A percentile compares a stretch with the other conserved stretches of the same genome.
Evolutionary conservation across 2,797 vertebrate species (phyloP).

Genomic region (Megaceryle alcyon): DNA sequence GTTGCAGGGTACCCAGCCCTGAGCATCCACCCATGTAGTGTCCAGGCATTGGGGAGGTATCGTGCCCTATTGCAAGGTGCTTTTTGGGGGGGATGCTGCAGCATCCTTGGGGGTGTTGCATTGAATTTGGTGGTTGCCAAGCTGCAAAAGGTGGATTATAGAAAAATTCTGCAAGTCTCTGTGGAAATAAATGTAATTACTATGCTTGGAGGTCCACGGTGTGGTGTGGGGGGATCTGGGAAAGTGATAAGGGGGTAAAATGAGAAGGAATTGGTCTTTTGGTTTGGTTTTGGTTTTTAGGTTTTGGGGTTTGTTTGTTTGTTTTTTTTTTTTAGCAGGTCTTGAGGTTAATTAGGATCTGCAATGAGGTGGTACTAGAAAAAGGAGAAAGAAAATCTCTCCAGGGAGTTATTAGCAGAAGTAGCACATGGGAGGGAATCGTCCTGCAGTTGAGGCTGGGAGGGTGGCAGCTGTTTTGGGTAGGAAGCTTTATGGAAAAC

Average conservation of each 20-base stretch:
- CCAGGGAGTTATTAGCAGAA: background rate
- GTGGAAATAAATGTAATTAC: background rate
- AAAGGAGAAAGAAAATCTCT: background rate
- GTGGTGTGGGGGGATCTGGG: background rate
- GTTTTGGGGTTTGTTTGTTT: too few relatives aligned
- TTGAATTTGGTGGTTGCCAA: rapidly evolving
- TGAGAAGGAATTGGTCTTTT: background rate
- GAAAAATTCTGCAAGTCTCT: background rate
- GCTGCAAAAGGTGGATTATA: background rate
- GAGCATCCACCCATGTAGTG: rapidly evolving
- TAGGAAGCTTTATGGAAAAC: background rate
- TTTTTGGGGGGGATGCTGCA: background rate
- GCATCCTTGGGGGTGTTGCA: rapidly evolving
- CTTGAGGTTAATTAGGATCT: rapidly evolving
- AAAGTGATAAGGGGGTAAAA: rapidly evolving
- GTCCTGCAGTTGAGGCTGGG: background rate
- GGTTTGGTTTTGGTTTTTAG: too few relatives aligned
- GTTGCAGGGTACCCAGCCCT: rapidly evolving
- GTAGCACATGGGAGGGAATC: background rate
- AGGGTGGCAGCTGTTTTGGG: background rate
- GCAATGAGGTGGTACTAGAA: background rate
- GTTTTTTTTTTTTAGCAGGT: background rate
- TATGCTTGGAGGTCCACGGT: background rate
- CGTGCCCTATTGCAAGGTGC: rapidly evolving
- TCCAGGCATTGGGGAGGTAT: too few relatives aligned